phyloP scores from a whole-genome alignment of 2,888 invertebrate species.

The Cabera pusaria region DNA sequence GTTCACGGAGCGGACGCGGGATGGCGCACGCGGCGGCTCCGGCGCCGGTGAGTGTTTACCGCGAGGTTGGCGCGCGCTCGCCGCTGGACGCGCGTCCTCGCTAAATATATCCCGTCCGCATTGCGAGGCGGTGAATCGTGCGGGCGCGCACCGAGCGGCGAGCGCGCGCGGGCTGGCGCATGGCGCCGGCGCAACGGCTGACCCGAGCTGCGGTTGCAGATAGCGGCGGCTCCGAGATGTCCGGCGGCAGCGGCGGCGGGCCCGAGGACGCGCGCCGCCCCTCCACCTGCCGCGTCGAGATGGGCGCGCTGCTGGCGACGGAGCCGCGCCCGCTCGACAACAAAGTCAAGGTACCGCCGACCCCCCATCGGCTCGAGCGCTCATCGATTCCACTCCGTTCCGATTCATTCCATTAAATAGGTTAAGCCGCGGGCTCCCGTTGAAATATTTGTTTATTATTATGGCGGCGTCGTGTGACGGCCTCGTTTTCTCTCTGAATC shows the following conservation, averaged over 20 bases:
- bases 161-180: constrained; percentile 46
- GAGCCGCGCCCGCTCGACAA: constrained; percentile 88
- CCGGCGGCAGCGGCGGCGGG: constrained; percentile 59
- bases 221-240: constrained; percentile 69
- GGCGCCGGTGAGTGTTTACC: constrained; percentile 65
- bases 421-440: not conserved
- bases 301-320: constrained; percentile 85
- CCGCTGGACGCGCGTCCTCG: constrained; percentile 43
- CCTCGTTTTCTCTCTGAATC: constrained; percentile 5
- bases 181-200: constrained; percentile 49
- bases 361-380: too few relatives aligned
- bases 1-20: constrained; percentile 74
- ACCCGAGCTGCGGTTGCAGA: constrained; percentile 32
- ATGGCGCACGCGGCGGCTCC: constrained; percentile 55
- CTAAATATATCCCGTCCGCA: constrained; percentile 58
- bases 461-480: constrained; percentile 2
- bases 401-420: not conserved
- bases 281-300: constrained; percentile 83
- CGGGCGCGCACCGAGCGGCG: constrained; percentile 23
- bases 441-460: constrained; percentile 8
- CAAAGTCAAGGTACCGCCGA: constrained; percentile 91
- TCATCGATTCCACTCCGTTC: not conserved
- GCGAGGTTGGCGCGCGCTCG: constrained; percentile 31
- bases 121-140: constrained; percentile 45
- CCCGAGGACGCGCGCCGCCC: constrained; percentile 55